Evolutionary conservation across 1,140 invertebrate species (phyloP).

Genomic region (Sweltsa coloradensis): DNA sequence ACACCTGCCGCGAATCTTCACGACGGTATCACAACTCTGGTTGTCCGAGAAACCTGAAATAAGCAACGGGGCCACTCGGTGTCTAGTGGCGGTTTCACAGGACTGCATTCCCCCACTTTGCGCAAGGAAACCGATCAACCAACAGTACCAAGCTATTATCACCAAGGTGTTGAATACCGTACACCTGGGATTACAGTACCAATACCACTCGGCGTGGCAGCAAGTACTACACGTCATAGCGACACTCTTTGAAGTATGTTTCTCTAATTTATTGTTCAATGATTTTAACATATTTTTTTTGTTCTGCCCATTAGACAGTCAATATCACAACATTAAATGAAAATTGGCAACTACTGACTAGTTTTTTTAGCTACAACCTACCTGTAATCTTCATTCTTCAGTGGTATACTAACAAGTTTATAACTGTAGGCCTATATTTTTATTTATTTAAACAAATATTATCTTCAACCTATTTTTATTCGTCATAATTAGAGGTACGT

Average conservation of each 20-base stretch:
- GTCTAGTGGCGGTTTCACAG: conserved; percentile 50
- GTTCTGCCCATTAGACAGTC: too few species aligned
- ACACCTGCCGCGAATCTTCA: conserved; percentile 46
- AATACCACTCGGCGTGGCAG: conserved; percentile 57
- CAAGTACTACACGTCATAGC: conserved; percentile 49
- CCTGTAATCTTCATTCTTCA: too few species aligned
- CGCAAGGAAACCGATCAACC: conserved; percentile 27
- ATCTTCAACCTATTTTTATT: too few species aligned
- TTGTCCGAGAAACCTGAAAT: conserved; percentile 54
- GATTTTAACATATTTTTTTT: too few species aligned
- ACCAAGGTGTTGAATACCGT: conserved; percentile 44
- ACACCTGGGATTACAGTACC: conserved; percentile 51
- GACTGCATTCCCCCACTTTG: conserved; percentile 50
- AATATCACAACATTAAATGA: too few species aligned
- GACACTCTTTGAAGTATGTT: conserved; percentile 46
- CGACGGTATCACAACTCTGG: conserved; percentile 52
- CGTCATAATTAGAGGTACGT: too few species aligned
- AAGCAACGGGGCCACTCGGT: conserved; percentile 47
- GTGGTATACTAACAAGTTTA: too few species aligned
- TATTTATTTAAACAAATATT: too few species aligned
- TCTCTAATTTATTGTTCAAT: too few species aligned
- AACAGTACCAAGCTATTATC: conserved; percentile 28
- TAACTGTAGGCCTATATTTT: too few species aligned
- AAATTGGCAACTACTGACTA: too few species aligned
- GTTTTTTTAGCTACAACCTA: too few species aligned